phyloP scores from a whole-genome alignment of 2,888 invertebrate species.

The Celastrina argiolus region DNA sequence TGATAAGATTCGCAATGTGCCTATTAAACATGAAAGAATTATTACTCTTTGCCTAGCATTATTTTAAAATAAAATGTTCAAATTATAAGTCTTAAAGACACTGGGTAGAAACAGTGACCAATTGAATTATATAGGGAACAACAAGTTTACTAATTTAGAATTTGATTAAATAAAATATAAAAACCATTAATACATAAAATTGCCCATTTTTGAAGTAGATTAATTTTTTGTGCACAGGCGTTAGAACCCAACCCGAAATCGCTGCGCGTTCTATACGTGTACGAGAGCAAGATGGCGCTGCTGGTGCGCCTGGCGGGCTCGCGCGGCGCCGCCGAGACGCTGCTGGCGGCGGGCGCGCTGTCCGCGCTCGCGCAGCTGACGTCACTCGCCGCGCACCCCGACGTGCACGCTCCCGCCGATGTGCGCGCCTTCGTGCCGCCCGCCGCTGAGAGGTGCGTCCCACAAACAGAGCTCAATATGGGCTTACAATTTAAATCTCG shows the following conservation, averaged over 20 bases:
- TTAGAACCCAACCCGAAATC: conserved; percentile 82
- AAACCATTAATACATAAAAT: not conserved
- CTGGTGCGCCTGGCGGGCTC: conserved; percentile 83
- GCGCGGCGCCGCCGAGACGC: conserved; percentile 82
- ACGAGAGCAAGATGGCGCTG: conserved; percentile 91
- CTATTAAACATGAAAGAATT: too few species aligned
- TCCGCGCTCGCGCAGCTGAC: conserved; percentile 81
- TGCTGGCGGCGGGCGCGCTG: conserved; percentile 86
- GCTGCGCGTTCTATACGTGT: conserved; percentile 88
- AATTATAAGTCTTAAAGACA: too few species aligned
- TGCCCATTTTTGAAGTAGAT: not conserved
- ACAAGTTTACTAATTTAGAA: too few species aligned
- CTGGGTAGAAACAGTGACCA: too few species aligned
- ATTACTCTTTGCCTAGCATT: too few species aligned
- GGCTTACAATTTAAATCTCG: too few species aligned
- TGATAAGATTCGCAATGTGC: too few species aligned
- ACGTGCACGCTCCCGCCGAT: conserved; percentile 59
- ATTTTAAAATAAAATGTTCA: too few species aligned
- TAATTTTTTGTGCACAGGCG: conserved; percentile 50
- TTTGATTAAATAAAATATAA: too few species aligned
- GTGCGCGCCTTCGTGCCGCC: conserved; percentile 54
- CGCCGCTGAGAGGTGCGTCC: conserved; percentile 49
- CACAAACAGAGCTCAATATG: too few species aligned
- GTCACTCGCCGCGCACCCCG: conserved; percentile 86
- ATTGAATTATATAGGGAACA: too few species aligned